Evolutionary conservation across 2,888 invertebrate genomes (phyloP), one percentile per base, ranked within the genome.

Genomic region (Lasioglossum calceatum): DNA sequence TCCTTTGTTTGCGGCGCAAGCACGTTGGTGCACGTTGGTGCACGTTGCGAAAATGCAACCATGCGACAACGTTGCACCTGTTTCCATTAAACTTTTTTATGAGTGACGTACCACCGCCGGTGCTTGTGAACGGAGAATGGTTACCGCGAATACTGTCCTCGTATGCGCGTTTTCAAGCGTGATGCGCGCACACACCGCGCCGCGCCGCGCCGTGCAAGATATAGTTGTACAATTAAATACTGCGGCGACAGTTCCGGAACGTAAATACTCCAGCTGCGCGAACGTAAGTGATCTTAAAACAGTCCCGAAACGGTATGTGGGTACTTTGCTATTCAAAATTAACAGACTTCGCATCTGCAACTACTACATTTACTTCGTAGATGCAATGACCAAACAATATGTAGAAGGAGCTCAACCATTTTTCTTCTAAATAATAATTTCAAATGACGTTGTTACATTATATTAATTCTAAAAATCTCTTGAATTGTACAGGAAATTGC

Each of bases 1-100:
- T 72, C 81, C 50, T 86, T 78, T 75, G 70, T 88, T 88, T 84
- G 81, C 76, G 27, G 79, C 79, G 74, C 78, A 19, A 32, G 71
- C 70, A 64, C 64, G 64, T n/a, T 4, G 42, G 42, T 4, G 71
- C 70, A 64, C 64, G 64, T n/a, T 4, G 42, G 42, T 4, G 61
- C 47, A 39, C 36, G 58, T n/a, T 10, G 54, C 47, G 74, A 58
- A 54, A 85, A 80, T 61, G 67, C n/a, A 84, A 79, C 76, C 76
- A 61, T 16, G 74, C 50, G 50, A 83, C 64, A 64, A 58, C 44
- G 61, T 64, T 75, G 61, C 74, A 54, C 72, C 72, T 72, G 79
- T 85, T 78, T 67, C 27, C 54, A n/a, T 50, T 36, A n/a, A 64
- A 72, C 76, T 76, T 85, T 85, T 85, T 85, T 72, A 79, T 72